phyloP scores from a whole-genome alignment of 2,113 vertebrate species.

The Thamnophis sirtalis region DNA sequence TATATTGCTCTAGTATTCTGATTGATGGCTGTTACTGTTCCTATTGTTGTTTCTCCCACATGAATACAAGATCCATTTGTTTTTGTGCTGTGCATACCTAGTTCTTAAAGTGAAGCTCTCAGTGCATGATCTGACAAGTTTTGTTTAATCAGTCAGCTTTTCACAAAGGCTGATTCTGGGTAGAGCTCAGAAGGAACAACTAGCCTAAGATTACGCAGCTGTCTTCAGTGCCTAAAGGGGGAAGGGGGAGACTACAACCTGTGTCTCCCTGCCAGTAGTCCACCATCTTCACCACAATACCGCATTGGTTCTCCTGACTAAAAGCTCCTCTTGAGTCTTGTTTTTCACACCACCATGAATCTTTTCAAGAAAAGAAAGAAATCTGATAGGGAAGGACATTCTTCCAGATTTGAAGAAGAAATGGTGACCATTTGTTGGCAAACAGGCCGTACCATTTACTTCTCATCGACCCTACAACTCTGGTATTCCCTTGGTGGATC shows the following conservation, averaged over 20 bases:
- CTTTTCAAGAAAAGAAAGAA: background rate
- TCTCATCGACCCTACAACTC: background rate
- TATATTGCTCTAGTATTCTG: background rate
- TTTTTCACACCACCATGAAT: background rate
- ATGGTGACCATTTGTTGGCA: background rate
- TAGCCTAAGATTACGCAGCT: background rate
- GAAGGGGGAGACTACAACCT: background rate
- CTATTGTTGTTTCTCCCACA: background rate
- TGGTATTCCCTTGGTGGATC: background rate
- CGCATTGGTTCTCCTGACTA: background rate
- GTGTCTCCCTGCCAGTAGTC: background rate
- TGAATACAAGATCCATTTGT: background rate
- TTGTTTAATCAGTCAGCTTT: background rate
- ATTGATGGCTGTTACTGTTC: background rate
- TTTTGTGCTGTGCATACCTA: background rate
- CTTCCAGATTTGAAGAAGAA: background rate
- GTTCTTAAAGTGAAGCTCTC: background rate
- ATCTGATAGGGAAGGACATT: background rate
- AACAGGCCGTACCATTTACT: background rate
- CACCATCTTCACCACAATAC: background rate
- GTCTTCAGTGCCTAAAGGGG: background rate
- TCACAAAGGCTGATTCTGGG: background rate
- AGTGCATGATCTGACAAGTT: background rate
- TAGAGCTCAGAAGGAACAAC: background rate
- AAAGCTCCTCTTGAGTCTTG: background rate